phyloP scores from a whole-genome alignment of 2,888 invertebrate species.

The Synergus laeviventris region DNA sequence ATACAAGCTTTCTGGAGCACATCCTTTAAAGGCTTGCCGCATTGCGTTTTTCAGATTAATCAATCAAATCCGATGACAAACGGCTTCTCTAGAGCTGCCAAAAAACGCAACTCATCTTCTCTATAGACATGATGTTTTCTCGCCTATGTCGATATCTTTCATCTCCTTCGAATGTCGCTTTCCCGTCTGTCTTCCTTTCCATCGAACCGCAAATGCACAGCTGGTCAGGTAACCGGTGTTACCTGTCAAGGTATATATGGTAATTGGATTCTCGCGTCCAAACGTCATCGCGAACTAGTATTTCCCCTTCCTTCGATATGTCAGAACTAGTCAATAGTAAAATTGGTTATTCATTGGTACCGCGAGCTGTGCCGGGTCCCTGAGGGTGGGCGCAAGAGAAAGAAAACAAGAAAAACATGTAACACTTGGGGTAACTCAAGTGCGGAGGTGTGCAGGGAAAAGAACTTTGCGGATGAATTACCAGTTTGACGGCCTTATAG shows the following conservation, averaged over 20 bases:
- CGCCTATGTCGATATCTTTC: neutral
- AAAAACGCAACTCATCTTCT: neutral
- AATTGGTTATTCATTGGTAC: neutral
- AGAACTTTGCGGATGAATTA: constrained; percentile 64
- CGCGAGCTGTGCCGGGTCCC: neutral
- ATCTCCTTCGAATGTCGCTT: neutral
- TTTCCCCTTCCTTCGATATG: neutral
- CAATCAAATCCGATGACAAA: constrained; percentile 11
- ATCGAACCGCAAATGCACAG: neutral
- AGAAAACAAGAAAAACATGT: neutral
- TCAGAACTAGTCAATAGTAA: neutral
- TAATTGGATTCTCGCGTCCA: neutral
- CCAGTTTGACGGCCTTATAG: constrained; percentile 72
- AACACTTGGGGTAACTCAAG: neutral
- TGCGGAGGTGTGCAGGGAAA: too few species aligned
- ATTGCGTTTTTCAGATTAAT: constrained; percentile 1
- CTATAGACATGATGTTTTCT: neutral
- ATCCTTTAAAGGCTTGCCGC: constrained; percentile 18
- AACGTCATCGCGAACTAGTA: neutral
- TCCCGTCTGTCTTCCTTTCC: neutral
- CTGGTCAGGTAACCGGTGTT: neutral
- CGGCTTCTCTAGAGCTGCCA: neutral
- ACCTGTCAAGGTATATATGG: neutral
- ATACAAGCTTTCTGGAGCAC: neutral
- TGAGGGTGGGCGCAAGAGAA: neutral